A percentile compares a stretch with the other conserved stretches of the same genome.
phyloP scores from a whole-genome alignment of 2,113 vertebrate species.

The Pluvialis apricaria region DNA sequence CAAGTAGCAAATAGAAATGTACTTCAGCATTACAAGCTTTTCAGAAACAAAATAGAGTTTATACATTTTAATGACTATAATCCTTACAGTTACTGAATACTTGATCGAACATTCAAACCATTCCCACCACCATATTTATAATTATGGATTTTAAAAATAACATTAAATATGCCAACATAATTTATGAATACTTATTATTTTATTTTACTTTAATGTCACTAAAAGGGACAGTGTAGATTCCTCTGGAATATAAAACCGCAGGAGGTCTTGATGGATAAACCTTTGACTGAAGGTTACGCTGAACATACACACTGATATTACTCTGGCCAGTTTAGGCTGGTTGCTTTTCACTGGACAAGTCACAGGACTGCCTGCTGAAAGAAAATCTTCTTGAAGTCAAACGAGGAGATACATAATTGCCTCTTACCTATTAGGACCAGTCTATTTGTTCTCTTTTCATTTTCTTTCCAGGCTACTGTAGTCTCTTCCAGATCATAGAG shows the following conservation, averaged over 20 bases:
- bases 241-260: not conserved
- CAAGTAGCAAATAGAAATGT: not conserved
- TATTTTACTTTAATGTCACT: not conserved
- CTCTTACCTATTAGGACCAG: constrained; percentile 91
- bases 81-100: not conserved
- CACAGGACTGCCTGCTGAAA: not conserved
- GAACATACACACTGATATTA: not conserved
- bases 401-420: not conserved
- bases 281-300: not conserved
- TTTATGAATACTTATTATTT: not conserved
- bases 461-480: constrained; percentile 80
- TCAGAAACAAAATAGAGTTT: not conserved
- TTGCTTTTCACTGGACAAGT: not conserved
- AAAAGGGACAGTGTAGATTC: not conserved
- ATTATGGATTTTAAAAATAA: not conserved
- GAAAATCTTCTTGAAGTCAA: not conserved
- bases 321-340: not conserved
- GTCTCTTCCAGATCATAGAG: constrained; percentile 94
- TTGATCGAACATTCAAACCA: not conserved
- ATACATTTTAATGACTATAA: not conserved
- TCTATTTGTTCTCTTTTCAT: constrained; percentile 79
- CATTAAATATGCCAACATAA: not conserved
- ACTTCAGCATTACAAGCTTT: not conserved
- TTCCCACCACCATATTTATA: not conserved
- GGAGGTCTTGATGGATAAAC: not conserved